Base-by-base conservation (phyloP, 2,888 invertebrate species). In the Clusia tigrina region DNA sequence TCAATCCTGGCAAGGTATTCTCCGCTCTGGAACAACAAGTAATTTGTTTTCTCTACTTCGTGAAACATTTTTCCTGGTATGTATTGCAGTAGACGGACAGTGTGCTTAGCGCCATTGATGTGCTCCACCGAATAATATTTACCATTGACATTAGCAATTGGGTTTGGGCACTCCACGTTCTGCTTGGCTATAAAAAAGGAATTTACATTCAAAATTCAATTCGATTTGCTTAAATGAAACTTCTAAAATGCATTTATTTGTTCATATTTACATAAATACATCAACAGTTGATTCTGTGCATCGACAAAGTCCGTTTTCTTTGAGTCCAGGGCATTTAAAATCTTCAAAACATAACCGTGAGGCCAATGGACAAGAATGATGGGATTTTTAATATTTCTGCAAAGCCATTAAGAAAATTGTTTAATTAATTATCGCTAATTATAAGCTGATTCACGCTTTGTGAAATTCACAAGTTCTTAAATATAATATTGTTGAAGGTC, bases 281-380 rank as follows among this genome's bases (percentile, higher is more conserved):
- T 81, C 86, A 94, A 87, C 67, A 92, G 84, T 70, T 89, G 87
- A 68, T 89, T 91, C 83, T 94, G 94, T 0, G 90, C 93, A 63
- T 92, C 91, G 6, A 94, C 86, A 20, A 90, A 86, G 1, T 81
- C 81, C 0, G 85, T 79, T 54, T 91, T 90, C 74, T 88, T 86
- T 0, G 95, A 92, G 81, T 95, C 94, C 78, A 92, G 84, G 0
- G 91, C 88, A 83, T 96, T 96, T 71, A 93, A 86, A 55, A 96
- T 88, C 86, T 96, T 96, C 63, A 96, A 82, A 20, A 93, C 89
- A 76, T 92, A 93, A 0, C 91, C 92, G 69, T 89, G 79, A 0
- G 86, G 84, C 66, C 86, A 85, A 67, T 87, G 85, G 2, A 83
- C 77, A 0, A 85, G 83, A 64, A 89, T 87, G 20, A 89, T 75